These are phyloP conservation scores for Calypte anna DNA, from an alignment of 2,113 vertebrate genomes.

Conservation along the genomic window DNA sequence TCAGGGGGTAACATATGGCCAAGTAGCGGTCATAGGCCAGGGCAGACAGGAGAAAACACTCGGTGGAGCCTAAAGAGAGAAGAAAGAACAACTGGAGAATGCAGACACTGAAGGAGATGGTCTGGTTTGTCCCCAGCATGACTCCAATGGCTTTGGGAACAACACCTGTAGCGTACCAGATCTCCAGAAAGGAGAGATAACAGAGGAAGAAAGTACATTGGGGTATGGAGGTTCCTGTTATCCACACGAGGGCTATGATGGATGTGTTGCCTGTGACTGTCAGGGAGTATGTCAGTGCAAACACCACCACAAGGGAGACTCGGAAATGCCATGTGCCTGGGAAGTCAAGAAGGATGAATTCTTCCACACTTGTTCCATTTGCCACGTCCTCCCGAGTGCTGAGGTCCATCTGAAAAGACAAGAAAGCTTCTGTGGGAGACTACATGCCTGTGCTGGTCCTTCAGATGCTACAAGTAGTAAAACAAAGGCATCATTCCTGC, in stretches of 20 bases:
- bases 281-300: constrained; percentile 48
- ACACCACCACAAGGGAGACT: constrained; percentile 41
- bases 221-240: constrained; percentile 35
- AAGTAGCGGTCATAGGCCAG: constrained; percentile 46
- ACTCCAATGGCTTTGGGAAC: constrained; percentile 73
- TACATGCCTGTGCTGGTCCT: background rate
- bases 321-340: constrained; percentile 31
- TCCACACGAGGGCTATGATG: constrained; percentile 36
- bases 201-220: constrained; percentile 71
- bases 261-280: constrained; percentile 60
- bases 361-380: constrained; percentile 11
- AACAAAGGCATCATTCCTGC: background rate
- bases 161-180: constrained; percentile 61
- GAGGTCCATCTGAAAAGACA: background rate
- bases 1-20: constrained; percentile 60
- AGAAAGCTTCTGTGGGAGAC: background rate
- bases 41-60: constrained; percentile 54
- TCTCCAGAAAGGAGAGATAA: constrained; percentile 58
- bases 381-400: background rate
- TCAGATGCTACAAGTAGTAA: background rate
- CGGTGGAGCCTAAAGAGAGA: constrained; percentile 54
- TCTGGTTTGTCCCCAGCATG: constrained; percentile 36
- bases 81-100: constrained; percentile 62
- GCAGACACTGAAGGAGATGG: constrained; percentile 47
- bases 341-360: constrained; percentile 72